A percentile compares a stretch with the other conserved stretches of the same genome.
Conservation (phyloP, 2,797 vertebrate genomes). For the Cygnus olor region DNA sequence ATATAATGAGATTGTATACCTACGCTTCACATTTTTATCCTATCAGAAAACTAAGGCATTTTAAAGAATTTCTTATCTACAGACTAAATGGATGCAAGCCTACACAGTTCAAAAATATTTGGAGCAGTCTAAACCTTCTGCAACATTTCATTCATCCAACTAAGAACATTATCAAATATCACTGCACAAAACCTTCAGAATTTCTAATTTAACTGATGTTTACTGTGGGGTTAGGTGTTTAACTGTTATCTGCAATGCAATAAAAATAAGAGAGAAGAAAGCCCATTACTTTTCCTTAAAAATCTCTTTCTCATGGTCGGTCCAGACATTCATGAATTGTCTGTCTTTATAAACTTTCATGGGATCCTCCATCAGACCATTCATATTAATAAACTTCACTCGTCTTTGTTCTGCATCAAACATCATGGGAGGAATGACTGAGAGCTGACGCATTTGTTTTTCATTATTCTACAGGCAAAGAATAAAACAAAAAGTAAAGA, state of each 20-base stretch:
- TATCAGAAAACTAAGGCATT: background rate
- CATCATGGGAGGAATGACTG: slow-evolving; percentile 99
- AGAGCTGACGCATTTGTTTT: slow-evolving; percentile 98
- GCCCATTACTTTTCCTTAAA: slow-evolving; percentile 96
- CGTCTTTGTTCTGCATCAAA: slow-evolving; percentile 95
- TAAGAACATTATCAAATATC: background rate
- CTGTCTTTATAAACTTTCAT: slow-evolving; percentile 98
- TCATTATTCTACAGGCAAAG: slow-evolving; percentile 90
- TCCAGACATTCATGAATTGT: slow-evolving; percentile 99
- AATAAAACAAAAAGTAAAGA: background rate
- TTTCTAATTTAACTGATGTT: background rate
- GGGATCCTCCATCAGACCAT: slow-evolving; percentile 97
- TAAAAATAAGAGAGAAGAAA: slow-evolving; percentile 25
- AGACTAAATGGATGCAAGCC: background rate
- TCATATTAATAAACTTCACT: slow-evolving; percentile 99
- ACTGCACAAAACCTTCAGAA: background rate
- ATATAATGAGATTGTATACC: background rate
- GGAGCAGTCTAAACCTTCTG: background rate
- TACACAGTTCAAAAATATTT: background rate
- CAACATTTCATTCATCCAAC: background rate
- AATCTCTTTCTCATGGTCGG: slow-evolving; percentile 97
- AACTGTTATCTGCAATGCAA: background rate
- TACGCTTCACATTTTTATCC: background rate
- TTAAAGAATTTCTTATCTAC: background rate
- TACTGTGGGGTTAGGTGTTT: background rate